Evolutionary conservation across 2,797 vertebrate species (phyloP).

Genomic region (Diglossa cyanea): DNA sequence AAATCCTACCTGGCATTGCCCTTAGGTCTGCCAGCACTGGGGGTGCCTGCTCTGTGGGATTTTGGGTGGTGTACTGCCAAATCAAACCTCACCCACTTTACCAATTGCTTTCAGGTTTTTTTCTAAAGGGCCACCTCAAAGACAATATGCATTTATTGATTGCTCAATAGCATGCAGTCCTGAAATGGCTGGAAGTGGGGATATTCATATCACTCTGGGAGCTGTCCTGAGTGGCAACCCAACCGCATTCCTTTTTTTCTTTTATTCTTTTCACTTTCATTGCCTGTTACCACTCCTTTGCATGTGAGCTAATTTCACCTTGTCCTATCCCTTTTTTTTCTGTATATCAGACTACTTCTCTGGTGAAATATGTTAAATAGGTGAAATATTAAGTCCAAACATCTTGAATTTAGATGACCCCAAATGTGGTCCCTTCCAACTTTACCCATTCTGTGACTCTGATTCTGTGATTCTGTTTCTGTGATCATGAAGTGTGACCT

Average conservation of each 20-base stretch:
- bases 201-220: background rate
- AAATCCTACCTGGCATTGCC: background rate
- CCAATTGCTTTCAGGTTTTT: fast-evolving
- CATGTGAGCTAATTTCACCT: background rate
- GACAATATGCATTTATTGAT: background rate
- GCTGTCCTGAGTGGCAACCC: background rate
- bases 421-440: background rate
- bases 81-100: background rate
- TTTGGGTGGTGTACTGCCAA: background rate
- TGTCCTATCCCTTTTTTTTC: background rate
- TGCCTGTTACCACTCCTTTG: fast-evolving
- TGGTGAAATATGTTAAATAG: background rate
- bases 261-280: background rate
- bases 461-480: background rate
- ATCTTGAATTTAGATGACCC: background rate
- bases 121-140: background rate
- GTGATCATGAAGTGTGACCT: background rate
- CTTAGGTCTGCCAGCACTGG: background rate
- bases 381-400: background rate
- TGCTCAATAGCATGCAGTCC: background rate
- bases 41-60: background rate
- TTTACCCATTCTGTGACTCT: background rate
- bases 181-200: background rate
- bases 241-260: background rate
- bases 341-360: background rate